Conservation (phyloP, 2,797 vertebrate genomes). For the Ceyx erithaca region DNA sequence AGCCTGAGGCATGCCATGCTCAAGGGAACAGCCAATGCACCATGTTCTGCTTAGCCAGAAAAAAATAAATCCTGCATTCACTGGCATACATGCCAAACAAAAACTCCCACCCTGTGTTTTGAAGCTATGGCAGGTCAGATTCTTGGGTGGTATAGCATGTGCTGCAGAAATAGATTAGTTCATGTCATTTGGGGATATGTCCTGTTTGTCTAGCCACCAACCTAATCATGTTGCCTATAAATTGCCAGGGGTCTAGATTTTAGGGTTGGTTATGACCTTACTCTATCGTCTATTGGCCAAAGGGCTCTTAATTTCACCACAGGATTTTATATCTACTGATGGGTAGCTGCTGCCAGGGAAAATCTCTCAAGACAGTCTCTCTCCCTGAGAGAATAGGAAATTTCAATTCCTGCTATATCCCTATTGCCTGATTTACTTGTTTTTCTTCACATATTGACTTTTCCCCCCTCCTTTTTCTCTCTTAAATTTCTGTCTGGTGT, state of each 20-base stretch:
- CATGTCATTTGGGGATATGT: not conserved
- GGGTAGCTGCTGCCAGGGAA: not conserved
- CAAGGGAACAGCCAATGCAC: not conserved
- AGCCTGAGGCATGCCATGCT: not conserved
- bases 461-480: not conserved
- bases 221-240: not conserved
- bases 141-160: not conserved
- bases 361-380: not conserved
- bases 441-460: conserved; percentile 5
- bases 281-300: not conserved
- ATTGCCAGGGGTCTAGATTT: not conserved
- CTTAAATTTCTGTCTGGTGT: not conserved
- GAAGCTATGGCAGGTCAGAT: not conserved
- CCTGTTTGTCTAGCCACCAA: not conserved
- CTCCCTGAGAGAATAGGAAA: not conserved
- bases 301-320: not conserved
- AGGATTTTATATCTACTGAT: not conserved
- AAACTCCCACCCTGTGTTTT: not conserved
- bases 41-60: not conserved
- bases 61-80: not conserved
- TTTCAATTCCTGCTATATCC: not conserved
- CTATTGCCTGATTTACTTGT: not conserved
- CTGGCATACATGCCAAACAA: not conserved
- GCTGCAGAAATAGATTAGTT: not conserved
- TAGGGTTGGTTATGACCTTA: not conserved